phyloP scores from a whole-genome alignment of 2,797 vertebrate genomes.

The Lateolabrax maculatus region DNA sequence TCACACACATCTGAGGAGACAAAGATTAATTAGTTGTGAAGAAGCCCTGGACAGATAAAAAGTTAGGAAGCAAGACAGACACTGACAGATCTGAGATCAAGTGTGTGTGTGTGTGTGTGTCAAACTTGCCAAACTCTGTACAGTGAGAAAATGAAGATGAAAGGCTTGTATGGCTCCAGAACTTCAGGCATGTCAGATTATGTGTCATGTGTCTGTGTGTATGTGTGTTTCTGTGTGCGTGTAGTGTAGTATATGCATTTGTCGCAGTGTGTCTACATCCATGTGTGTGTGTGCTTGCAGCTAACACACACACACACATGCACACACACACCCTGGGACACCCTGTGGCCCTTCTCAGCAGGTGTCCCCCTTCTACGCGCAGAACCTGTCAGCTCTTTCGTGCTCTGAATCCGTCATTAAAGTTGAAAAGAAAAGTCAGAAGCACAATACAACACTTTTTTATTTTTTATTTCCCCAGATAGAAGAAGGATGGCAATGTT shows the following conservation, averaged over 20 bases:
- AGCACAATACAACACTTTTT: not conserved
- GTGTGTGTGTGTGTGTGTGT: not conserved
- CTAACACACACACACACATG: not conserved
- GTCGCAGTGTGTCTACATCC: not conserved
- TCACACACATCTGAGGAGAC: not conserved
- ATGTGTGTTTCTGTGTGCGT: not conserved
- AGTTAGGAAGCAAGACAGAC: constrained; percentile 2
- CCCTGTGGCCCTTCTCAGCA: constrained; percentile 10
- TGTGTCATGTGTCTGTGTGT: not conserved
- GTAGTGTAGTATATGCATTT: not conserved
- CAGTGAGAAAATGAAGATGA: constrained; percentile 1
- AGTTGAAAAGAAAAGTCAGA: constrained; percentile 11
- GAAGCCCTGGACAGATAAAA: not conserved
- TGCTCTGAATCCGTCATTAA: constrained; percentile 22
- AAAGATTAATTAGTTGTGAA: constrained; percentile 24
- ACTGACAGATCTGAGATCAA: not conserved
- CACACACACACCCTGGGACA: constrained; percentile 8
- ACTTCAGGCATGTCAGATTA: not conserved
- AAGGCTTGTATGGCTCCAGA: not conserved
- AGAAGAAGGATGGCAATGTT: not conserved
- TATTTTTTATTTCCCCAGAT: not conserved
- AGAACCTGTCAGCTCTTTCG: not conserved
- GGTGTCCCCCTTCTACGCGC: not conserved
- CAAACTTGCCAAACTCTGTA: not conserved
- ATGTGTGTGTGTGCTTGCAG: not conserved